A percentile compares a stretch with the other conserved stretches of the same genome.
Conservation (phyloP, 2,888 invertebrate genomes). For the Melinaea menophilus region DNA sequence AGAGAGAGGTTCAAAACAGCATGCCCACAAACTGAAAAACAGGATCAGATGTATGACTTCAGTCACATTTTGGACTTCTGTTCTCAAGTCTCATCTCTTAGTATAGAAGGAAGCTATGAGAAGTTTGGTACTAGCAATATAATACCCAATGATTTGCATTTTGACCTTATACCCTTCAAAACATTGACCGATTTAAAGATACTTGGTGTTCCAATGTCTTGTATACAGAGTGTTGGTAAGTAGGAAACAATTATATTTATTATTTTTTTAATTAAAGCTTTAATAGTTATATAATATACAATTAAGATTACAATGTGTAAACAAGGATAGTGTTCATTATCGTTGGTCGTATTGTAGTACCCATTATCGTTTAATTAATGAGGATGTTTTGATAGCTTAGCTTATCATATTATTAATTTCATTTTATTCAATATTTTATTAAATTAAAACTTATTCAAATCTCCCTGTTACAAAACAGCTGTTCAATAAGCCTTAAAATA, state of each 20-base stretch:
- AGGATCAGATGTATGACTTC: conserved; percentile 90
- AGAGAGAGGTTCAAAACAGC: conserved; percentile 92
- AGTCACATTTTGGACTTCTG: conserved; percentile 94
- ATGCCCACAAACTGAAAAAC: conserved; percentile 87
- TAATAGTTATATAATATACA: background rate
- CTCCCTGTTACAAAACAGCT: too few species aligned
- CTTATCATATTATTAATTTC: background rate
- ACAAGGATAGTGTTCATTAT: background rate
- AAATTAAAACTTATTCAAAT: too few species aligned
- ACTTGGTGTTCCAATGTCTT: conserved; percentile 81
- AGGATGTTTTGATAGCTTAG: background rate
- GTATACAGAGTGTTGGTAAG: conserved; percentile 80
- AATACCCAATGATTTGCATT: conserved; percentile 85
- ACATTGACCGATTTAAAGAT: conserved; percentile 84
- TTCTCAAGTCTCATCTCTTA: conserved; percentile 83
- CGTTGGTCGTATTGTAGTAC: background rate
- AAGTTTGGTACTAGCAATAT: conserved; percentile 90
- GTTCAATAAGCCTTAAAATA: too few species aligned
- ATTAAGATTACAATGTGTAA: too few species aligned
- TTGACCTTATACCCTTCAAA: conserved; percentile 92
- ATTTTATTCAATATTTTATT: background rate
- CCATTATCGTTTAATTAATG: conserved; percentile 1
- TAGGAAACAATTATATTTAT: conserved; percentile 13
- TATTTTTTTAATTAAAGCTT: background rate
- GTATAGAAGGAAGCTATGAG: conserved; percentile 81